phyloP scores from a whole-genome alignment of 2,888 invertebrate species.

The Scrobipalpa atriplicella region DNA sequence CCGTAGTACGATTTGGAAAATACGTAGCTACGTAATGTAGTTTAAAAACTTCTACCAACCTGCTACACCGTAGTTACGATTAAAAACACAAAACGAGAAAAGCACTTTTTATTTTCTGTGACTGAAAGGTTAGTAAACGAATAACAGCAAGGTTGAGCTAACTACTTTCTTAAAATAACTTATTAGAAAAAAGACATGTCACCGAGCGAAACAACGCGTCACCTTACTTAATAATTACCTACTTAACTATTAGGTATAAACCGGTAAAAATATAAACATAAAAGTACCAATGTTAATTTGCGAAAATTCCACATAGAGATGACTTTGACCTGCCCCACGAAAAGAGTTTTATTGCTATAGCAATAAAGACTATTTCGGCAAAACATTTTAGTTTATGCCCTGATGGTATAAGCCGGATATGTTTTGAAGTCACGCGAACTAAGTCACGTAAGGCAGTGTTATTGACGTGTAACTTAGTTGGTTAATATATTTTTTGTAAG shows the following conservation, averaged over 20 bases:
- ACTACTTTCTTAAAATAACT: no score
- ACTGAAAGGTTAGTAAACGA: no score
- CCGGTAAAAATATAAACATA: conserved; percentile 5
- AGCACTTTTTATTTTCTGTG: no score
- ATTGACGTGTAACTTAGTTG: conserved; percentile 16
- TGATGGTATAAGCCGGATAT: conserved; percentile 18
- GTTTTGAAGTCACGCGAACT: conserved; percentile 17
- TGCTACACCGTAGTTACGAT: no score
- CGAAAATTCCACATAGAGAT: conserved; percentile 41
- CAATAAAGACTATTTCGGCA: conserved; percentile 20
- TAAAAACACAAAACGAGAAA: no score
- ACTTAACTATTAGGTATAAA: conserved; percentile 4
- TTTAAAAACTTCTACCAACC: no score
- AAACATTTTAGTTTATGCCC: conserved; percentile 2
- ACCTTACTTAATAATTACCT: neutral
- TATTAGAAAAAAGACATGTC: neutral
- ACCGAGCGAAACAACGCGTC: neutral
- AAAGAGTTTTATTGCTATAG: conserved; percentile 7
- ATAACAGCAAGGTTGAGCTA: neutral
- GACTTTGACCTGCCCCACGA: conserved; percentile 19
- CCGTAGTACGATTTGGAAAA: no score
- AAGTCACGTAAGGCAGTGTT: conserved; percentile 15
- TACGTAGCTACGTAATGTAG: no score
- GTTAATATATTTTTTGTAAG: conserved; percentile 16
- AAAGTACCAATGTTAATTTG: conserved; percentile 40